phyloP scores from a whole-genome alignment of 2,113 vertebrate species.

The Guaruba guarouba region DNA sequence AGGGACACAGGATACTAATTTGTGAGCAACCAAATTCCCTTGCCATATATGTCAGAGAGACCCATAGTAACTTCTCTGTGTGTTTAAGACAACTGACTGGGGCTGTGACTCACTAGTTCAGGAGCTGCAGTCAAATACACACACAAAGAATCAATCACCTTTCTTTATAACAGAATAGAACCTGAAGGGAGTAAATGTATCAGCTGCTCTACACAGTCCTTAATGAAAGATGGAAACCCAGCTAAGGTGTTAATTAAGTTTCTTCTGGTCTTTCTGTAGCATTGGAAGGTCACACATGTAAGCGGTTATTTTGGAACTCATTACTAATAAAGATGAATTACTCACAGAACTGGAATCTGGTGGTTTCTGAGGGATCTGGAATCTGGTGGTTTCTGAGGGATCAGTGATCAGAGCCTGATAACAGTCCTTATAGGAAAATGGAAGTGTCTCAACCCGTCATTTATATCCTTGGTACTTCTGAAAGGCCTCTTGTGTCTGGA shows the following conservation, averaged over 20 bases:
- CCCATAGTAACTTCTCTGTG: not conserved
- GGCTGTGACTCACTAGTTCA: not conserved
- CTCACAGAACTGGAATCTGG: not conserved
- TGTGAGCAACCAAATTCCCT: not conserved
- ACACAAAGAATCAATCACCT: fast-evolving
- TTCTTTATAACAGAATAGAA: not conserved
- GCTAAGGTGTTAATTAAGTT: not conserved
- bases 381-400: not conserved
- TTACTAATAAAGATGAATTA: not conserved
- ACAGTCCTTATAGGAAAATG: not conserved
- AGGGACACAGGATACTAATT: not conserved
- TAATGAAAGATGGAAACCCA: not conserved
- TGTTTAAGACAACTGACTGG: not conserved
- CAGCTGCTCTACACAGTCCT: not conserved
- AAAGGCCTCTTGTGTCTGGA: not conserved
- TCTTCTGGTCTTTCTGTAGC: not conserved
- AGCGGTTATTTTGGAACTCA: not conserved
- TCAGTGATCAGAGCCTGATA: not conserved
- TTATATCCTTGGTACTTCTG: not conserved
- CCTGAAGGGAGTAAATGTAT: not conserved
- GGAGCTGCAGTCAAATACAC: not conserved
- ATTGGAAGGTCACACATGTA: not conserved
- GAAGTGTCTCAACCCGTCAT: not conserved
- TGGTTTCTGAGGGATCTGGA: not conserved
- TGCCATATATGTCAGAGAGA: not conserved